Evolutionary conservation across 2,888 invertebrate species (phyloP).

Genomic region (Sipunculus nudus): DNA sequence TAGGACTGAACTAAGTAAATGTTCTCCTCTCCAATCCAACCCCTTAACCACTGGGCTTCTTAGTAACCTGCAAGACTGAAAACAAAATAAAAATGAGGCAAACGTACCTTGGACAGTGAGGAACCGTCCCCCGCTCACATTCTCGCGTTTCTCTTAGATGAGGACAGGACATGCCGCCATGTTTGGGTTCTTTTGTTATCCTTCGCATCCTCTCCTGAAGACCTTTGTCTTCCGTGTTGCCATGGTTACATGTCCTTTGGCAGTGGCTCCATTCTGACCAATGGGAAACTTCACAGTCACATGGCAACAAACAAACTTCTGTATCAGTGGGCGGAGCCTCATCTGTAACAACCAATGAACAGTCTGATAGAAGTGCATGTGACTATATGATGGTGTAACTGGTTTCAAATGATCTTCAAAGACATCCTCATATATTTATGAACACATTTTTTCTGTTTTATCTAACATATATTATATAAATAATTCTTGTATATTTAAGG

Average conservation of each 20-base stretch:
- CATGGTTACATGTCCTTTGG: slow-evolving; percentile 18
- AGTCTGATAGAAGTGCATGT: too few species aligned
- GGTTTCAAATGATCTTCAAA: too few species aligned
- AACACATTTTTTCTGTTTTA: too few species aligned
- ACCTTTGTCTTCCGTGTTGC: slow-evolving; percentile 1
- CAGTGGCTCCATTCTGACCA: slow-evolving; percentile 27
- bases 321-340: too few species aligned
- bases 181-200: slow-evolving; percentile 1
- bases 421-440: too few species aligned
- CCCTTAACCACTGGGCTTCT: too few species aligned
- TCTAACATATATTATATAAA: too few species aligned
- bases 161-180: slow-evolving; percentile 22
- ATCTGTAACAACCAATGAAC: too few species aligned
- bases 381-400: too few species aligned
- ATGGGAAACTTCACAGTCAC: slow-evolving; percentile 19
- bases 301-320: slow-evolving; percentile 19
- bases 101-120: slow-evolving; percentile 14
- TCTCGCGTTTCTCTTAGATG: slow-evolving; percentile 7
- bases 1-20: too few species aligned
- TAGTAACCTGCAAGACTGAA: not conserved
- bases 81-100: not conserved
- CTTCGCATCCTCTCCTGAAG: slow-evolving; percentile 16
- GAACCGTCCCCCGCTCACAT: slow-evolving; percentile 11
- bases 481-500: too few species aligned
- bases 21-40: too few species aligned